These are phyloP conservation scores for Wiebesia pumilae DNA, from an alignment of 1,140 invertebrate genomes.

Conservation along the genomic window DNA sequence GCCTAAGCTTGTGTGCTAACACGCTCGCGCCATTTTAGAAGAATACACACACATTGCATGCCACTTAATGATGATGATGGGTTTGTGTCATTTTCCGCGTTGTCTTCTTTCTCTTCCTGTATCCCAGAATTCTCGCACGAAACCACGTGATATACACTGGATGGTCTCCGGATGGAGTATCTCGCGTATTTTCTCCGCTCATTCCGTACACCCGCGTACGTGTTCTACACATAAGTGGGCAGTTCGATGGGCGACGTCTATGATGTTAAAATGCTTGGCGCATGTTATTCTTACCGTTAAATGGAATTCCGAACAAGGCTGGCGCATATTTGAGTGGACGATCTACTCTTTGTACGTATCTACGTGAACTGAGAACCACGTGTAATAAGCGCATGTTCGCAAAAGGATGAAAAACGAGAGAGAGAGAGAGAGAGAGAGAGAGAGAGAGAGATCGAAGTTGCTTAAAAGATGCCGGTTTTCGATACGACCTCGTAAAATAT, in stretches of 20 bases:
- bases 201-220: slow-evolving; percentile 20
- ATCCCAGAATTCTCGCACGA: slow-evolving; percentile 60
- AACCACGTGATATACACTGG: not conserved
- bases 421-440: slow-evolving; percentile 8
- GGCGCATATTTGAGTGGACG: slow-evolving; percentile 48
- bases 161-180: not conserved
- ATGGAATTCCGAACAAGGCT: slow-evolving; percentile 54
- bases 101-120: slow-evolving; percentile 51
- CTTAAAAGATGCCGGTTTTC: slow-evolving; percentile 33
- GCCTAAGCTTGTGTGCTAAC: not conserved
- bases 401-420: not conserved
- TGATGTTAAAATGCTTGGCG: slow-evolving; percentile 40
- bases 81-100: slow-evolving; percentile 63
- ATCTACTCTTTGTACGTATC: not conserved
- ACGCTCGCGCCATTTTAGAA: slow-evolving; percentile 6
- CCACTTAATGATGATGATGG: slow-evolving; percentile 57
- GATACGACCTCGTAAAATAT: slow-evolving; percentile 36
- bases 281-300: slow-evolving; percentile 60
- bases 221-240: not conserved
- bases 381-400: slow-evolving; percentile 26
- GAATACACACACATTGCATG: slow-evolving; percentile 15
- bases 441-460: not conserved
- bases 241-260: not conserved
- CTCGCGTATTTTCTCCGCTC: not conserved
- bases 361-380: not conserved